Percentiles rank a stretch among this genome's conserved stretches.
phyloP scores from a whole-genome alignment of 1,140 invertebrate species.

The Drosophila nebulosa region DNA sequence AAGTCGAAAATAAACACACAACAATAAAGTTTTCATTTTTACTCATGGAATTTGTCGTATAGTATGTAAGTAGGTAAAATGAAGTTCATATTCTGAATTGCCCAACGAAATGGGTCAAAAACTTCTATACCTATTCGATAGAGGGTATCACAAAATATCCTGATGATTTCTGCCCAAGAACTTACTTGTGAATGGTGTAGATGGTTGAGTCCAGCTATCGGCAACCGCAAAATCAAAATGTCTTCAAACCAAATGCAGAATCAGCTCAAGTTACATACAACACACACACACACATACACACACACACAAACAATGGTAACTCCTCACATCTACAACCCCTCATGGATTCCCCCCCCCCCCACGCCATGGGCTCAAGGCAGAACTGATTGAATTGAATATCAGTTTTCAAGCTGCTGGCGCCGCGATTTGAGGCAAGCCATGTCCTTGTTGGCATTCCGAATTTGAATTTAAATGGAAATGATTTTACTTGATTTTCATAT shows the following conservation, averaged over 20 bases:
- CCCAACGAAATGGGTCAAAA: no score
- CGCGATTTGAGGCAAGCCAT: constrained; percentile 2
- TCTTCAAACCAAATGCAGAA: constrained; percentile 55
- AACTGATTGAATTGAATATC: constrained; percentile 78
- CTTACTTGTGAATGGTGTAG: neutral
- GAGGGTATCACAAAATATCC: neutral
- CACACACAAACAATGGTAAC: constrained; percentile 2
- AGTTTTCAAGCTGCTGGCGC: constrained; percentile 52
- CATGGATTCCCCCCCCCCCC: neutral
- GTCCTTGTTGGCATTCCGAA: constrained; percentile 40
- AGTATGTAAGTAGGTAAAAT: no score
- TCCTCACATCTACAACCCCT: constrained; percentile 2
- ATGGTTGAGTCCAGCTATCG: constrained; percentile 9
- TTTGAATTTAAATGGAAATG: constrained; percentile 76
- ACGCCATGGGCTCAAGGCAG: constrained; percentile 25
- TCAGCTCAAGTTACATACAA: constrained; percentile 13
- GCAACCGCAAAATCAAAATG: constrained; percentile 48
- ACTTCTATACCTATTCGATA: neutral
- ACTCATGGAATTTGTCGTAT: no score
- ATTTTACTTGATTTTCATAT: constrained; percentile 78
- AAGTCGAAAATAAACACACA: no score
- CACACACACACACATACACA: neutral
- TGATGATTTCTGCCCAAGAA: neutral
- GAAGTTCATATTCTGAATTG: no score
- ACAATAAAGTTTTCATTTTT: no score